Evolutionary conservation across 2,888 invertebrate species (phyloP).

Genomic region (Drosophila robusta): DNA sequence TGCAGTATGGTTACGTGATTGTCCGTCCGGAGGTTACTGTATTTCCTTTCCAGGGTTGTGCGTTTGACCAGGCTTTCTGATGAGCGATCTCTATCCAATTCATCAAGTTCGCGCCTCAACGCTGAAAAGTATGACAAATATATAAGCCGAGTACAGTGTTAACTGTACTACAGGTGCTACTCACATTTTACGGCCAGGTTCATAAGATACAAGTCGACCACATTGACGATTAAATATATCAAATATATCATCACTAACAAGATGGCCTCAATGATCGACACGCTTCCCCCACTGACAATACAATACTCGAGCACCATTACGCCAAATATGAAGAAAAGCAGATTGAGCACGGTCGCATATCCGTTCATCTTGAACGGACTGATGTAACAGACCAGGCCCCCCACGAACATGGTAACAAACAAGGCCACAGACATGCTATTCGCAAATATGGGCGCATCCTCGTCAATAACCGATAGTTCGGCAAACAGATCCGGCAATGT

Average conservation of each 20-base stretch:
- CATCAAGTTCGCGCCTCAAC: too few species aligned
- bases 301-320: constrained; percentile 10
- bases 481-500: constrained; percentile 38
- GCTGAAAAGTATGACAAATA: too few species aligned
- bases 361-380: constrained; percentile 42
- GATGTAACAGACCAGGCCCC: constrained; percentile 42
- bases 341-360: constrained; percentile 31
- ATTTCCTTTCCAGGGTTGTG: too few species aligned
- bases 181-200: constrained; percentile 25
- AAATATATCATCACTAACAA: not conserved
- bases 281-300: not conserved
- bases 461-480: constrained; percentile 1
- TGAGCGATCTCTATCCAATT: too few species aligned
- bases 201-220: constrained; percentile 26
- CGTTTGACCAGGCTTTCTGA: too few species aligned
- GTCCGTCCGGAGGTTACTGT: too few species aligned
- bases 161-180: not conserved
- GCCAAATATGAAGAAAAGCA: constrained; percentile 33
- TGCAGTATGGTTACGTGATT: constrained; percentile 19
- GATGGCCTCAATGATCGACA: constrained; percentile 2
- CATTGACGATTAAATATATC: constrained; percentile 31
- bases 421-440: constrained; percentile 22
- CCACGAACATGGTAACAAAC: constrained; percentile 33
- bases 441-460: constrained; percentile 15
- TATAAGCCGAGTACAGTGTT: too few species aligned